Conservation (phyloP, 2,888 invertebrate species). For the Iphiclides podalirius region DNA sequence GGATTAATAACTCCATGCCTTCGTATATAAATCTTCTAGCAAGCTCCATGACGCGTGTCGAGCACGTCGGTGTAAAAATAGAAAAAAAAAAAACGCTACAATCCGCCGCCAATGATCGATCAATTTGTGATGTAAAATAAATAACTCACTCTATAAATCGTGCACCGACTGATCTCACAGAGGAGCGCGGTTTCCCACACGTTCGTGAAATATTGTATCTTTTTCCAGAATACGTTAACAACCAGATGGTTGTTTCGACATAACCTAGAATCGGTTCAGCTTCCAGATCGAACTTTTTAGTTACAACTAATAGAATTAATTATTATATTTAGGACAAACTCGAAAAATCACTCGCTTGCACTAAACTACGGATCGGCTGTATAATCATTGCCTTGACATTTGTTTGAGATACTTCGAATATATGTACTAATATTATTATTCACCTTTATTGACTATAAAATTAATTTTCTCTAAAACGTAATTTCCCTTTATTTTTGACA, state of each 20-base stretch:
- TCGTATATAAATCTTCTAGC: conserved; percentile 23
- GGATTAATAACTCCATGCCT: background rate
- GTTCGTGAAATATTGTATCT: conserved; percentile 14
- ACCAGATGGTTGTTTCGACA: conserved; percentile 4
- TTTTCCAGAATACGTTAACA: conserved; percentile 7
- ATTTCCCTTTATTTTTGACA: no score
- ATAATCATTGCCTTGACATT: no score
- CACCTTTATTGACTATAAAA: no score
- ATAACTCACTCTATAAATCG: conserved; percentile 63
- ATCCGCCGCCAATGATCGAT: conserved; percentile 68
- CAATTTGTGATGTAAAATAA: conserved; percentile 73
- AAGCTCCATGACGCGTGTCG: conserved; percentile 11
- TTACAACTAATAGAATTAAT: no score
- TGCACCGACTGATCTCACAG: conserved; percentile 43
- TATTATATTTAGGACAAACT: no score
- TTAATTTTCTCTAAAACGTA: no score
- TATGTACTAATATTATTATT: no score
- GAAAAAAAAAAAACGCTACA: conserved; percentile 48
- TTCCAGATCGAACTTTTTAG: background rate
- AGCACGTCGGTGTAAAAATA: conserved; percentile 44
- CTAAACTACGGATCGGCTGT: no score
- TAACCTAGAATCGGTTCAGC: background rate
- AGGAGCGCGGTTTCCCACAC: conserved; percentile 46
- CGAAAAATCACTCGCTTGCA: no score
- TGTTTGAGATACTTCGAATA: background rate